Conservation (phyloP, 2,797 vertebrate species). For the Rhinogobio ventralis region DNA sequence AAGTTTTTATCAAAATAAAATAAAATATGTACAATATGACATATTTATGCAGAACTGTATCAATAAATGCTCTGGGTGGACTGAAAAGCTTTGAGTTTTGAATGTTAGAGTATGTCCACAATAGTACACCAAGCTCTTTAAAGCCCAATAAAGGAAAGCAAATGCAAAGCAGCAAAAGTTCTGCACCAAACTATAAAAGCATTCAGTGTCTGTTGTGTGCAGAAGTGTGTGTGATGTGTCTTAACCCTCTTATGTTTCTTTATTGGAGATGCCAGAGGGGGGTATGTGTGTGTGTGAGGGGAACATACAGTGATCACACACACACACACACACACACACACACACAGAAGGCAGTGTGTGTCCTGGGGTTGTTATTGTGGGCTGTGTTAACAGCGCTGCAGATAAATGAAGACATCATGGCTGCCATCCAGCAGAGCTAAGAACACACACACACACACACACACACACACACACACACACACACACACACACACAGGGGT, state of each 20-base stretch:
- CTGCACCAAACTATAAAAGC: neutral
- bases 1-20: too few relatives aligned
- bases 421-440: slow-evolving; percentile 58
- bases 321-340: neutral
- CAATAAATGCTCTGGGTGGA: neutral
- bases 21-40: neutral
- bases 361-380: slow-evolving; percentile 58
- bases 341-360: slow-evolving; percentile 48
- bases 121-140: too few relatives aligned
- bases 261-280: neutral
- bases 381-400: slow-evolving; percentile 66
- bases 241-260: neutral
- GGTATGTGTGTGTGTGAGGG: neutral
- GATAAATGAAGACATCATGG: slow-evolving; percentile 71
- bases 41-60: neutral
- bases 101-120: neutral
- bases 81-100: neutral
- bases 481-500: slow-evolving; percentile 51
- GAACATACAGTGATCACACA: neutral
- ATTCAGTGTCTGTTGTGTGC: neutral
- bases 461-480: slow-evolving; percentile 66
- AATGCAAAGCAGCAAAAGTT: too few relatives aligned
- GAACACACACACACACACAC: slow-evolving; percentile 63
- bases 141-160: too few relatives aligned
- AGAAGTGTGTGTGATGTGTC: neutral